Base-by-base conservation (phyloP, 2,113 vertebrate genomes). In the Salvelinus fontinalis region DNA sequence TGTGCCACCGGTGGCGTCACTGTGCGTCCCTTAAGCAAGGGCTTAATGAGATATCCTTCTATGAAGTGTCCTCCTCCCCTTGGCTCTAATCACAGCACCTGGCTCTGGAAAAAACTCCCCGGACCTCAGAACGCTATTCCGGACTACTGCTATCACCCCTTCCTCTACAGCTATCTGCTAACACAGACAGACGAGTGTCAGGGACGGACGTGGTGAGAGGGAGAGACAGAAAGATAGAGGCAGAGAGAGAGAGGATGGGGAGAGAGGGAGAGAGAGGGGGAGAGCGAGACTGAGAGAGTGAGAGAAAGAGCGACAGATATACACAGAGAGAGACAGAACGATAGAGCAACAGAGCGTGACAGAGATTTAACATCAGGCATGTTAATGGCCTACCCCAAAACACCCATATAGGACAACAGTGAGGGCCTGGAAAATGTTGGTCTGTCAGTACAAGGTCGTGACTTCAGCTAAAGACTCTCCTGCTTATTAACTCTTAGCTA, bases 381-480 rank as follows among this genome's bases (percentile, higher is more conserved):
- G 78, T 39, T 88, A 84, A 86, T 79, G 70, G 51, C 16, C 77
- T n/a, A 62, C 59, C 59, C 77, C 77, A 54, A 86, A 86, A 86
- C 83, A 79, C 80, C 44, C 73, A 62, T 2, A 49, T 39, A 73
- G 79, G 75, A 75, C 26, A 76, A 76, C 9, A 18, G 68, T 73
- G 54, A 62, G 69, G 78, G 48, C 59, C 73, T 75, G 76, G 74
- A 75, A 72, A 65, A 26, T 75, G 67, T 79, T 70, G 64, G 76
- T 80, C 79, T 91, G 87, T 92, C 89, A 87, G 68, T 86, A 73
- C 64, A 67, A 77, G 79, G 79, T 83, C 71, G 79, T 60, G 74
- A 60, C 29, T 79, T 51, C 27, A 59, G 66, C 39, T 29, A 75
- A 80, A 69, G 75, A 80, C 27, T 70, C 85, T 87, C 70, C 75